A percentile compares a stretch with the other conserved stretches of the same genome.
phyloP scores from a whole-genome alignment of 2,797 vertebrate genomes.

The Gorsachius magnificus region DNA sequence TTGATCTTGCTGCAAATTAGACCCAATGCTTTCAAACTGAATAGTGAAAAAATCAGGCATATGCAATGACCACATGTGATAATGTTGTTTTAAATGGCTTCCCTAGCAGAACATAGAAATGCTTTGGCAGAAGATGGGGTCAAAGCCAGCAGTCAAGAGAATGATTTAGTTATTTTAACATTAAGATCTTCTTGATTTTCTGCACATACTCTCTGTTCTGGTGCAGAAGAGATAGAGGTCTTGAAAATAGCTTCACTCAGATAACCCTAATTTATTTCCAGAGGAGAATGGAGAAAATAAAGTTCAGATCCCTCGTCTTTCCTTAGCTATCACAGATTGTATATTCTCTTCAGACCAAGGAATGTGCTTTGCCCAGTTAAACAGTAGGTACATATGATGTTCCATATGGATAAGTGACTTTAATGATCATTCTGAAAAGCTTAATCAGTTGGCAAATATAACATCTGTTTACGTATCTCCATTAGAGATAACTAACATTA shows the following conservation, averaged over 20 bases:
- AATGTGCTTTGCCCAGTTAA: slow-evolving; percentile 23
- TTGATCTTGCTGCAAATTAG: background rate
- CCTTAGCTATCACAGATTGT: background rate
- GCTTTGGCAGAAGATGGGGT: background rate
- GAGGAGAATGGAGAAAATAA: background rate
- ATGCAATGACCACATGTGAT: background rate
- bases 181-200: background rate
- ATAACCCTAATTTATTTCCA: background rate
- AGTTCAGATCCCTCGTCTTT: background rate
- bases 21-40: background rate
- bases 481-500: slow-evolving; percentile 37
- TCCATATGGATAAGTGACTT: slow-evolving; percentile 59
- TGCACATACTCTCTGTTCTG: background rate
- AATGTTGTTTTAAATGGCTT: slow-evolving; percentile 1
- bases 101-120: background rate
- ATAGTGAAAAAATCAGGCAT: background rate
- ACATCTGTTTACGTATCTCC: slow-evolving; percentile 56
- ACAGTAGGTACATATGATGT: slow-evolving; percentile 27
- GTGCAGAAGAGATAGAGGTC: background rate
- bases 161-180: background rate
- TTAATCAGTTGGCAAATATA: slow-evolving; percentile 56
- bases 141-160: background rate
- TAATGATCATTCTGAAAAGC: slow-evolving; percentile 45
- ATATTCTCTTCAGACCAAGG: background rate
- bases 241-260: background rate